Evolutionary conservation across 1,140 invertebrate species (phyloP).

Genomic region (Cepaea nemoralis): DNA sequence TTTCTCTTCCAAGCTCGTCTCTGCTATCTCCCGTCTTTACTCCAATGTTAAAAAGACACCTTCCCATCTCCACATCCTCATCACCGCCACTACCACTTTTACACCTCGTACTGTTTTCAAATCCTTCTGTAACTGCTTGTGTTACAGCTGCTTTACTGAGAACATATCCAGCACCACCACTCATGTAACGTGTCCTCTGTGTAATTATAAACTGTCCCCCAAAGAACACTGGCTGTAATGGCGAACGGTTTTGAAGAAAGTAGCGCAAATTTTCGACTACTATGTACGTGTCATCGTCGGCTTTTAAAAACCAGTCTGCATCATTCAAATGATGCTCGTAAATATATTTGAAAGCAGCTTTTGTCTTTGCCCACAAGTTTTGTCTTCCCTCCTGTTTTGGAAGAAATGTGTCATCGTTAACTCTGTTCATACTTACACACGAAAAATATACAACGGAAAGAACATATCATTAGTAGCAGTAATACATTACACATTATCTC

Average conservation of each 20-base stretch:
- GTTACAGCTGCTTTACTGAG: constrained; percentile 77
- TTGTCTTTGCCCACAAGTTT: constrained; percentile 59
- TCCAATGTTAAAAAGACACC: constrained; percentile 87
- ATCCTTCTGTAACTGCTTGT: constrained; percentile 55
- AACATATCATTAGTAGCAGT: too few relatives aligned
- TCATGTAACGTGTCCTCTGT: constrained; percentile 65
- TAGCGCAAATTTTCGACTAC: constrained; percentile 73
- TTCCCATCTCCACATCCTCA: constrained; percentile 95
- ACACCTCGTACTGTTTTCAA: constrained; percentile 75
- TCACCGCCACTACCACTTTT: constrained; percentile 81
- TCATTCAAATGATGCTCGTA: constrained; percentile 69
- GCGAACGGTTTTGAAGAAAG: constrained; percentile 52
- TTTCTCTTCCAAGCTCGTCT: constrained; percentile 85
- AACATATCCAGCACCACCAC: constrained; percentile 83
- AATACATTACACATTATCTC: too few relatives aligned
- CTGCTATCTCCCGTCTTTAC: constrained; percentile 89
- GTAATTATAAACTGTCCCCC: constrained; percentile 70
- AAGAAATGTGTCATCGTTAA: too few relatives aligned
- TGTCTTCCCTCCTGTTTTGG: constrained; percentile 62
- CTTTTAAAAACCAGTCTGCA: constrained; percentile 69
- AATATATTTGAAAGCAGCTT: constrained; percentile 81
- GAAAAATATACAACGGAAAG: too few relatives aligned
- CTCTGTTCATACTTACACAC: too few relatives aligned
- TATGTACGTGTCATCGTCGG: constrained; percentile 83
- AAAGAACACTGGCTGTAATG: constrained; percentile 65